Evolutionary conservation across 2,113 vertebrate genomes (phyloP).

Genomic region (Ptilonorhynchus violaceus): DNA sequence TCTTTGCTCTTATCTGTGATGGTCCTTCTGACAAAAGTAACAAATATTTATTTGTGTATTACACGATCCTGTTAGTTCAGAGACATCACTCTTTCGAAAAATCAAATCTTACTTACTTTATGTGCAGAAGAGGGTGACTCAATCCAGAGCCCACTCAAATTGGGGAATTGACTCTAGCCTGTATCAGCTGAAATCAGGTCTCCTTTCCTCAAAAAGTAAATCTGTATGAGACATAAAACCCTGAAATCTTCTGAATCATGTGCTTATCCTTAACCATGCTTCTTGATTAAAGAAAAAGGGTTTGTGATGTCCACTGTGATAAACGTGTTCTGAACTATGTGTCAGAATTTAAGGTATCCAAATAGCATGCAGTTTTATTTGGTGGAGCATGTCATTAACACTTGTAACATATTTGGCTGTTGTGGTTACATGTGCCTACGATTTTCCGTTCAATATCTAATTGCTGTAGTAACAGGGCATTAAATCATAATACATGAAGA

Average conservation of each 20-base stretch:
- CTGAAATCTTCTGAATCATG: background rate
- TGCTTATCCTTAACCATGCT: background rate
- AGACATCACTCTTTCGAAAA: background rate
- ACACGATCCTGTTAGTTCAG: background rate
- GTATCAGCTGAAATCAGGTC: background rate
- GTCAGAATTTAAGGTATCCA: background rate
- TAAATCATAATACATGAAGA: background rate
- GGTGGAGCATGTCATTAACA: background rate
- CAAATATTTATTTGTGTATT: background rate
- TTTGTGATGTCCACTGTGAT: background rate
- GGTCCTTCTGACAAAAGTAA: background rate
- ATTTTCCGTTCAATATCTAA: background rate
- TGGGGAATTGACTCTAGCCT: background rate
- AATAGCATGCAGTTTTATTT: background rate
- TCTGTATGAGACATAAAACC: background rate
- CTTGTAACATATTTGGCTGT: background rate
- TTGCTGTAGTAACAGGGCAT: background rate
- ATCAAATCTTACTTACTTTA: background rate
- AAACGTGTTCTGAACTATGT: background rate
- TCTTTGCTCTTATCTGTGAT: background rate
- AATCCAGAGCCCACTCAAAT: background rate
- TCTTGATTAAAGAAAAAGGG: background rate
- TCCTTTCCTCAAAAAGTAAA: background rate
- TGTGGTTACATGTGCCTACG: background rate
- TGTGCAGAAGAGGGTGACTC: background rate